phyloP scores from a whole-genome alignment of 2,888 invertebrate species.

The Idaea straminata region DNA sequence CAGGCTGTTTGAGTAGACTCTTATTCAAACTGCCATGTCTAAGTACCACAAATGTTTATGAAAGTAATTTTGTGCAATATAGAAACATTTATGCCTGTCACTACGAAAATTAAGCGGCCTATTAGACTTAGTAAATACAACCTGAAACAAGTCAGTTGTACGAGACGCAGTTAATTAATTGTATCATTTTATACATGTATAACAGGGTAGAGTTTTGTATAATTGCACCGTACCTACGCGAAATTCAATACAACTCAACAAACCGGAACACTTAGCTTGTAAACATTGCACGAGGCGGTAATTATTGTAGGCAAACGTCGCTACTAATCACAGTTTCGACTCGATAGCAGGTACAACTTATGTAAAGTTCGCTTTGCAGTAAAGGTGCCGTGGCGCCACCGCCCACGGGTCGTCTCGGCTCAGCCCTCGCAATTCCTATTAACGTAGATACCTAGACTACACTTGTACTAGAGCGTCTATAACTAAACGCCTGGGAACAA shows the following conservation, averaged over 20 bases:
- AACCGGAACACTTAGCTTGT: conserved; percentile 24
- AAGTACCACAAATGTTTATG: conserved; percentile 23
- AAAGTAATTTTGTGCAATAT: conserved; percentile 24
- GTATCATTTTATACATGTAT: conserved; percentile 28
- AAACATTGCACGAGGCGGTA: conserved; percentile 39
- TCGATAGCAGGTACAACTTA: conserved; percentile 50
- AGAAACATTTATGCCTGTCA: conserved; percentile 29
- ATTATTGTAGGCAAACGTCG: conserved; percentile 58
- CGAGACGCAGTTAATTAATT: conserved; percentile 30
- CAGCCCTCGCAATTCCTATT: conserved; percentile 45
- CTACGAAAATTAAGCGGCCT: conserved; percentile 29
- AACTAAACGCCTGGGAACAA: conserved; percentile 51
- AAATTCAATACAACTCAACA: conserved; percentile 23
- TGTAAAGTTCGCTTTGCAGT: conserved; percentile 39
- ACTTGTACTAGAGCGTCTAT: conserved; percentile 39
- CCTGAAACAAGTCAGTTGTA: conserved; percentile 28
- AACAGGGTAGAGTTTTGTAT: conserved; percentile 7
- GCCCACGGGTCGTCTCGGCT: conserved; percentile 47
- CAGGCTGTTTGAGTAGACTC: conserved; percentile 7
- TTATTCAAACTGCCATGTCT: conserved; percentile 19
- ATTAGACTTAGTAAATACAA: conserved; percentile 33
- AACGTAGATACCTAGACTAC: conserved; percentile 33
- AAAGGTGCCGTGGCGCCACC: conserved; percentile 49
- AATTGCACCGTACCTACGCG: conserved; percentile 5
- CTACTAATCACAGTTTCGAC: conserved; percentile 57